Percentiles rank a stretch among this genome's conserved stretches.
These are phyloP conservation scores for Lagenorhynchus albirostris DNA, from an alignment of 2,113 vertebrate genomes.

Conservation along the genomic window DNA sequence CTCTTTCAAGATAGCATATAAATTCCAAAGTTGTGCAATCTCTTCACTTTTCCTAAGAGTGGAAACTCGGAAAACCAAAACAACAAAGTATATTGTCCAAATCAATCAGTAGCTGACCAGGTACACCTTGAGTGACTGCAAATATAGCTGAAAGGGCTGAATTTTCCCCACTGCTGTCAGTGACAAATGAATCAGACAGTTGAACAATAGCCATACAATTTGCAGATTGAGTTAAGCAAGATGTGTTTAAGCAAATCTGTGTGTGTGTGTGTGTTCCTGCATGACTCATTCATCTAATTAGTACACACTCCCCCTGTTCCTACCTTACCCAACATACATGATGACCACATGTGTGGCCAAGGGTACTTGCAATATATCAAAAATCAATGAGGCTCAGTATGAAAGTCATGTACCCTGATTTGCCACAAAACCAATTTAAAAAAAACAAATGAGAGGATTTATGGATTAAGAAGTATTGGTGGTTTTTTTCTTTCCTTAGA, in stretches of 20 bases:
- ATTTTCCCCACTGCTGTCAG: not conserved
- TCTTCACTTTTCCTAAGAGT: not conserved
- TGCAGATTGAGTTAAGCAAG: not conserved
- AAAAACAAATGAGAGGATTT: not conserved
- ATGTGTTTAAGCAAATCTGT: not conserved
- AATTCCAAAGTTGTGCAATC: not conserved
- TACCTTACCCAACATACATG: not conserved
- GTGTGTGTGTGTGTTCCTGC: not conserved
- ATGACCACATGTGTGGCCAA: not conserved
- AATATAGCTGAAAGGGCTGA: not conserved
- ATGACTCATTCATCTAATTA: not conserved
- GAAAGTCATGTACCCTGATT: not conserved
- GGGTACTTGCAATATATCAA: not conserved
- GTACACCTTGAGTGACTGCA: not conserved
- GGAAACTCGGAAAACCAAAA: not conserved
- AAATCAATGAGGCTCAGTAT: not conserved
- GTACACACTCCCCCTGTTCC: not conserved
- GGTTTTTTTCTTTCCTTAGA: not conserved
- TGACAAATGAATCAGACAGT: not conserved
- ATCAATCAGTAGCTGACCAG: not conserved
- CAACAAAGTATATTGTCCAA: not conserved
- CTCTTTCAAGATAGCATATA: not conserved
- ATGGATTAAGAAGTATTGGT: not conserved
- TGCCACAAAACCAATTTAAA: not conserved
- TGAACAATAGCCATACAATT: not conserved